These are phyloP conservation scores for Clarias pachynema DNA, from an alignment of 2,797 vertebrate genomes.

Conservation along the genomic window DNA sequence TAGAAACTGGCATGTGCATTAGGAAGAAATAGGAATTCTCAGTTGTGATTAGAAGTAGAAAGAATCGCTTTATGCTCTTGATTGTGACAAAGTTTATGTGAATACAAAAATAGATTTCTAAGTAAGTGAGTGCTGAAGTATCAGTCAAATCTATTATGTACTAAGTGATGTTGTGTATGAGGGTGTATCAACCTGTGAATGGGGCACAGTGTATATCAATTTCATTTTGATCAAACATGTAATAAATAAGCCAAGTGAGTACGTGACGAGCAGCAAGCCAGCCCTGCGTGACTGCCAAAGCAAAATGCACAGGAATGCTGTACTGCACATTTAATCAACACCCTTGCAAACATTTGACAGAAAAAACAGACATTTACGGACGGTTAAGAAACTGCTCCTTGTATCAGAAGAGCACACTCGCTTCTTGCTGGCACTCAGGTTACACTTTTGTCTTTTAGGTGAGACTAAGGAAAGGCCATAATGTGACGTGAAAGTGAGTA, in stretches of 20 bases:
- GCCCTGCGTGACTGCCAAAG: not conserved
- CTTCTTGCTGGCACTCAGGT: constrained; percentile 9
- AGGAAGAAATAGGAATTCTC: not conserved
- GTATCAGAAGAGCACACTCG: not conserved
- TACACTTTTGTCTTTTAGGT: constrained; percentile 38
- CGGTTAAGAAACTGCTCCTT: constrained; percentile 19
- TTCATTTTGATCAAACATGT: not conserved
- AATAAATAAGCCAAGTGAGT: not conserved
- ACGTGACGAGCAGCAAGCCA: not conserved
- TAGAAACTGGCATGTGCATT: not conserved
- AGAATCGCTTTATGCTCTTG: not conserved
- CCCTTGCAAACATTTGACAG: not conserved
- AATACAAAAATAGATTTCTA: not conserved
- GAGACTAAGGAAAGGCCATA: constrained; percentile 4
- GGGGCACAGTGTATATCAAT: not conserved
- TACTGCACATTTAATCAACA: not conserved
- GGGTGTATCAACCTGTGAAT: not conserved
- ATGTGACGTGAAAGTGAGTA: constrained; percentile 40
- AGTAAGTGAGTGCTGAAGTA: not conserved
- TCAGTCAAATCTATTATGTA: not conserved
- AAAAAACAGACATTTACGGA: constrained; percentile 21
- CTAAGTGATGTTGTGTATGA: not conserved
- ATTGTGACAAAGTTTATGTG: not conserved
- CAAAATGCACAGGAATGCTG: not conserved
- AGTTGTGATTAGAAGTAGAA: not conserved